Base-by-base conservation (phyloP, 2,113 vertebrate species). In the Pterocles orientalis region DNA sequence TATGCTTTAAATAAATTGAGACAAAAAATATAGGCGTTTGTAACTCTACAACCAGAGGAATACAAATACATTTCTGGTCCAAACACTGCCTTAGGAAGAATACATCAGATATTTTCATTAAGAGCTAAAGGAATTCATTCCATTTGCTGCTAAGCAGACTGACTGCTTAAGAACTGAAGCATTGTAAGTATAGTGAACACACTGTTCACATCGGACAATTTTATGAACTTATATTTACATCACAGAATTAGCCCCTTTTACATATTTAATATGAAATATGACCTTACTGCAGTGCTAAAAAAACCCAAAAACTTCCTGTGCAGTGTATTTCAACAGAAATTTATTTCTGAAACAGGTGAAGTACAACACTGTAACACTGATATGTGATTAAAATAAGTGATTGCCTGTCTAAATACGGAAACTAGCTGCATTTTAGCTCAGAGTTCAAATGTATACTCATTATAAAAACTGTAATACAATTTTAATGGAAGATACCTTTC, bases 301-400 rank as follows among this genome's bases (percentile, higher is more conserved):
- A 69, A 47, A 15, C 4, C 11, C 11, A 41, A 41, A 41, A 41
- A 25, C n/a, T 7, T 89, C 31, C 76, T 53, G 45, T 68, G 56
- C 15, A 81, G n/a, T 24, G 21, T 50, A 83, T 88, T 90, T 79
- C 39, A 64, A 89, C 51, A 61, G 21, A 93, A 84, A 84, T 84
- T 88, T 83, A 94, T 92, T 95, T 96, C 72, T 81, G 80, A 95
- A 96, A 68, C 26, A 78, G 72, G 31, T 86, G 68, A 95, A 70
- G 47, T 90, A 78, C 1, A 23, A 73, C 51, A 85, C 39, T 76
- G 28, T 71, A 79, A 82, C 84, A 26, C 28, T 79, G 31, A 14
- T 79, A 72, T 56, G 71, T 95, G 92, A 94, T 87, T 93, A 88
- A 97, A 94, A 84, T 86, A 92, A 93, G 21, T 86, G 60, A 93